These are phyloP conservation scores for Drosophila mimica DNA, from an alignment of 2,888 invertebrate species.

Conservation along the genomic window DNA sequence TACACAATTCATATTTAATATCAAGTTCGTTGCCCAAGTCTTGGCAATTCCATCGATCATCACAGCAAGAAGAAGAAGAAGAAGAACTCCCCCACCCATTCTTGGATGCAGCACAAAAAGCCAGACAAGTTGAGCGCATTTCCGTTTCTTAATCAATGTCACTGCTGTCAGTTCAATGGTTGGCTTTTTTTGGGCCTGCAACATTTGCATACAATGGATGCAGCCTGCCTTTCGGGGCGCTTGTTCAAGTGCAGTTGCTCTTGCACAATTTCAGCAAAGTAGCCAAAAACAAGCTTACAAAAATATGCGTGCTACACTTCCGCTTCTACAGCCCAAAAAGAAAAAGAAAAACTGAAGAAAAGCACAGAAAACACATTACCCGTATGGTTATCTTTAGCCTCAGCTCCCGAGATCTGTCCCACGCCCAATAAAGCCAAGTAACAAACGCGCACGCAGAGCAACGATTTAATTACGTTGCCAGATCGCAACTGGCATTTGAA, in stretches of 20 bases:
- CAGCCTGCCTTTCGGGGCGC: slow-evolving; percentile 40
- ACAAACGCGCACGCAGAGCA: slow-evolving; percentile 51
- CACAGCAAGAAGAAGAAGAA: neutral
- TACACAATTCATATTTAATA: slow-evolving; percentile 47
- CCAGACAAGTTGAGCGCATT: slow-evolving; percentile 70
- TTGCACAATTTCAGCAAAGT: slow-evolving; percentile 63
- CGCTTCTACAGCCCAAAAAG: slow-evolving; percentile 39
- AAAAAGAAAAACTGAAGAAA: neutral
- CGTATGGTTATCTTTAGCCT: slow-evolving; percentile 43
- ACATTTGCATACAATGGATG: slow-evolving; percentile 74
- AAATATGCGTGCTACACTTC: slow-evolving; percentile 48
- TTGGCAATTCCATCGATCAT: slow-evolving; percentile 47
- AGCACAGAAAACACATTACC: slow-evolving; percentile 28
- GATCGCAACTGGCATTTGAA: slow-evolving; percentile 60
- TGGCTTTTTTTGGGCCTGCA: slow-evolving; percentile 52
- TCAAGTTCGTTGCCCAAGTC: slow-evolving; percentile 41
- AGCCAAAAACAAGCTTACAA: slow-evolving; percentile 26
- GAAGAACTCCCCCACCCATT: neutral
- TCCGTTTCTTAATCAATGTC: slow-evolving; percentile 79
- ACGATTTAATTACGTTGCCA: slow-evolving; percentile 51
- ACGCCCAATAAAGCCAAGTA: slow-evolving; percentile 66
- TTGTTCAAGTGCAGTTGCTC: slow-evolving; percentile 68
- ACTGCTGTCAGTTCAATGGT: slow-evolving; percentile 67
- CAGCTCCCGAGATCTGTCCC: slow-evolving; percentile 65
- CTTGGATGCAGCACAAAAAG: slow-evolving; percentile 36